Evolutionary conservation across 2,113 vertebrate genomes (phyloP), one percentile per base, ranked within the genome.

Genomic region (Clarias magur): DNA sequence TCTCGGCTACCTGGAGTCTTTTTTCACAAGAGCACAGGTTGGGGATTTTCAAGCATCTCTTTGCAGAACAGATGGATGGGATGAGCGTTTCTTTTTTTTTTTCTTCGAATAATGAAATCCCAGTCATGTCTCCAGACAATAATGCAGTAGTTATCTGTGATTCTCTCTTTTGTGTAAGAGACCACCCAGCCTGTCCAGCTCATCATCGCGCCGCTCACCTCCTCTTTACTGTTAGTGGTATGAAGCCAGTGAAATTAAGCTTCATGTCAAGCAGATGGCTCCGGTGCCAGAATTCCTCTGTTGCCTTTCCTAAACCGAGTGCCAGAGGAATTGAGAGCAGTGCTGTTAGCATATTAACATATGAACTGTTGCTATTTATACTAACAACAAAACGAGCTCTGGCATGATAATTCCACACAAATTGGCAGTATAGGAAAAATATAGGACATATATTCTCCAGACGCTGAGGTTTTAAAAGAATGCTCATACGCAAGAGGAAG

Each of bases 211-310:
- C 70, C 73, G 75, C 83, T 80, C 80, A 25, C 65, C 84, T 86
- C 59, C 75, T 88, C 88, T 62, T 81, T 84, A 63, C 88, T 89
- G 83, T 88, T 88, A 87, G 86, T 82, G 87, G 88, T 84, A 80
- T 73, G 81, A 88, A 86, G 88, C 86, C 85, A 85, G 86, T 88
- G 73, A 87, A 86, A 91, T 91, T 86, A 90, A 89, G 82, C 88
- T 87, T 68, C 85, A 86, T 87, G 88, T 90, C 88, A 89, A 87
- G 81, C 91, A 90, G 90, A 92, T 90, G 86, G 87, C 88, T 90
- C 75, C 73, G 70, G 84, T 89, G 87, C 88, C 57, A 72, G 87
- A 91, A 82, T 90, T 83, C 87, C 68, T 85, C 76, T 88, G 60
- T 57, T 82, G 86, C 62, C 80, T 87, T 83, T 88, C 73, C 76